Conservation (phyloP, 2,113 vertebrate genomes). For the Trochalopteron elliotii region DNA sequence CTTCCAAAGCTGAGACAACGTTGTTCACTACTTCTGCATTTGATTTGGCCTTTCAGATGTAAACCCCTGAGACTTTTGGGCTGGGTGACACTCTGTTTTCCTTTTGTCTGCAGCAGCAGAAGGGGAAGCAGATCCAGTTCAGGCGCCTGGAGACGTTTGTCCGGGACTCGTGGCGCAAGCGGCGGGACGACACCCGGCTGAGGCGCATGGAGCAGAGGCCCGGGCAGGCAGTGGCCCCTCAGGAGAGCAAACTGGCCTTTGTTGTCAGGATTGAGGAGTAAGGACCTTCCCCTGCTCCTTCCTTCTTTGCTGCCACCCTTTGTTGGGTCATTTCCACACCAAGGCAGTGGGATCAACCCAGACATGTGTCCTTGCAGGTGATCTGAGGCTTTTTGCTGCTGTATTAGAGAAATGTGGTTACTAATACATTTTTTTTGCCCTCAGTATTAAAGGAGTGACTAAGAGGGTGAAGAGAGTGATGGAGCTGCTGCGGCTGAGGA, state of each 20-base stretch:
- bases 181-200: slow-evolving; percentile 78
- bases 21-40: not conserved
- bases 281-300: not conserved
- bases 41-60: not conserved
- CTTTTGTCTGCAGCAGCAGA: slow-evolving; percentile 67
- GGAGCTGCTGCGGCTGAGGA: slow-evolving; percentile 80
- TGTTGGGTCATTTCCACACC: accelerated
- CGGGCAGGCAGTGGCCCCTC: slow-evolving; percentile 43
- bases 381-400: not conserved
- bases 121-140: slow-evolving; percentile 82
- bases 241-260: slow-evolving; percentile 83
- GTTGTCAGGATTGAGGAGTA: slow-evolving; percentile 86
- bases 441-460: slow-evolving; percentile 87
- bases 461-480: slow-evolving; percentile 77
- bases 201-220: slow-evolving; percentile 75
- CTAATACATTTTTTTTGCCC: not conserved
- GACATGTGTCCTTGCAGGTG: accelerated
- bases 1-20: not conserved
- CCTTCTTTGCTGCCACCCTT: not conserved
- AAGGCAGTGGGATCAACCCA: not conserved
- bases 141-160: slow-evolving; percentile 87
- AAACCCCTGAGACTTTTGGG: not conserved
- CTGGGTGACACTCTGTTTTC: not conserved
- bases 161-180: slow-evolving; percentile 76
- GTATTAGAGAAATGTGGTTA: not conserved